Evolutionary conservation across 2,113 vertebrate genomes (phyloP).

Genomic region (Prunella fulvescens): DNA sequence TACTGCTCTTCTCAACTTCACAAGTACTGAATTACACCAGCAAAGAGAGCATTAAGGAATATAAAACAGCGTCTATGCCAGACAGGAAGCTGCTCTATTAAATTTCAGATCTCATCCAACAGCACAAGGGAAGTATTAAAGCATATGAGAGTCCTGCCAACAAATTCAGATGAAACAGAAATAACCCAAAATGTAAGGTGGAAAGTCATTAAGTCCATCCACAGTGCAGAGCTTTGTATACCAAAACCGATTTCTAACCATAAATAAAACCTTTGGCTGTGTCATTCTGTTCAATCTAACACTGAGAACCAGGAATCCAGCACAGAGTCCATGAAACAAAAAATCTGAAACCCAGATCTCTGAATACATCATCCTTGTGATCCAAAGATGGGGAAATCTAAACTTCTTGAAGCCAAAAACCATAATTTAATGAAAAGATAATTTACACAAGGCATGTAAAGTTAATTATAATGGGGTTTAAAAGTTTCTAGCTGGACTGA

Average conservation of each 20-base stretch:
- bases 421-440: background rate
- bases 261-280: background rate
- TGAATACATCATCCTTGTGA: background rate
- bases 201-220: background rate
- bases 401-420: background rate
- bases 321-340: background rate
- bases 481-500: background rate
- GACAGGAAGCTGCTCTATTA: background rate
- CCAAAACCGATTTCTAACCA: background rate
- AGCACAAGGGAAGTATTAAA: background rate
- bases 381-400: background rate
- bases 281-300: background rate
- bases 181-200: background rate
- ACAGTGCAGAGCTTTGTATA: background rate
- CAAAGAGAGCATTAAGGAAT: background rate
- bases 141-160: background rate
- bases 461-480: background rate
- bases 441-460: background rate
- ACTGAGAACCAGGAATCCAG: background rate
- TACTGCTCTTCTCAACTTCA: background rate
- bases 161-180: background rate
- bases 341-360: background rate
- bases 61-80: background rate
- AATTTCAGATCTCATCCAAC: background rate
- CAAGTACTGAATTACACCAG: background rate